Evolutionary conservation across 2,888 invertebrate genomes (phyloP).

Genomic region (Parthenolecanium corni): DNA sequence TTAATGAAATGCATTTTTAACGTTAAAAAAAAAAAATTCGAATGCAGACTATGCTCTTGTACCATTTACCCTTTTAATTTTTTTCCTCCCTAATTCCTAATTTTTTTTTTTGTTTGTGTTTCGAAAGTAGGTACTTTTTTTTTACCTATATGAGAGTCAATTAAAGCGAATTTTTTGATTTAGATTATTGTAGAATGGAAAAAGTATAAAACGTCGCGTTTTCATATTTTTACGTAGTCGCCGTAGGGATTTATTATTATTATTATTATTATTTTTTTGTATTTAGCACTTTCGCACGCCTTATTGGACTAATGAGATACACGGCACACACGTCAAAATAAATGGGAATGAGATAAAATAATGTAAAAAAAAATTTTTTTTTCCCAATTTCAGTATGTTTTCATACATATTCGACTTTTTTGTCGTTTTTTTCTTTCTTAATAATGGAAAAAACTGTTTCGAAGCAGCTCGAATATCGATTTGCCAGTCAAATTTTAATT

Average conservation of each 20-base stretch:
- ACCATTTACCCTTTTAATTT: conserved; percentile 8
- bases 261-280: not conserved
- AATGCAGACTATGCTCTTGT: conserved; percentile 5
- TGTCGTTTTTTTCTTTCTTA: no score
- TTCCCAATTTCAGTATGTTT: no score
- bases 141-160: conserved; percentile 21
- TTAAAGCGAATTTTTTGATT: conserved; percentile 20
- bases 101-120: not conserved
- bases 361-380: no score
- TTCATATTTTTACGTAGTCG: not conserved
- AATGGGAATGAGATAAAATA: no score
- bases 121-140: not conserved
- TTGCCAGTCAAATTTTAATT: no score
- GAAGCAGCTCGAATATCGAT: no score
- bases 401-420: no score
- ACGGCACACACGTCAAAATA: no score
- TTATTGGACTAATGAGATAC: no score
- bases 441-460: no score
- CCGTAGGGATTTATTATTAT: not conserved
- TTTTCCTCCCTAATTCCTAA: not conserved
- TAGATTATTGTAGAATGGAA: not conserved
- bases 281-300: not conserved
- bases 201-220: not conserved
- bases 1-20: not conserved
- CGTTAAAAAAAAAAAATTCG: not conserved